A percentile compares a stretch with the other conserved stretches of the same genome.
Evolutionary conservation across 2,797 vertebrate genomes (phyloP).

Genomic region (Leptatherina wallacei): DNA sequence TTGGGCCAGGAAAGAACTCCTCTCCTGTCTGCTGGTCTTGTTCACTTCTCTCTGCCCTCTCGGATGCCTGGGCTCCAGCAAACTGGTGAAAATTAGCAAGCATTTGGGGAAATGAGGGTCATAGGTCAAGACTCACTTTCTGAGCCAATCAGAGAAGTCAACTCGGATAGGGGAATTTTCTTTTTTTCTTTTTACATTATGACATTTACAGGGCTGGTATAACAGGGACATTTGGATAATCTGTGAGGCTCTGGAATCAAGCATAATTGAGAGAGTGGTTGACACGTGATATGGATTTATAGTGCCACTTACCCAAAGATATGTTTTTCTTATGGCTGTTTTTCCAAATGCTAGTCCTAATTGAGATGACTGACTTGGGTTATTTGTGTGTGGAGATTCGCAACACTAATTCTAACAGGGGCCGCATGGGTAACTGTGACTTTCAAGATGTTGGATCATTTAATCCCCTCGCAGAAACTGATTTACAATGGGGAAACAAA

Average conservation of each 20-base stretch:
- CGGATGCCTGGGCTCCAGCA: constrained; percentile 21
- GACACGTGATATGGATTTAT: constrained; percentile 64
- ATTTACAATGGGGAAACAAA: constrained; percentile 66
- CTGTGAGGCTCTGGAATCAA: constrained; percentile 53
- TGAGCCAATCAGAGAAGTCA: constrained; percentile 4
- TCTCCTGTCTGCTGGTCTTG: constrained; percentile 21
- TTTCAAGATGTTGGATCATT: constrained; percentile 71
- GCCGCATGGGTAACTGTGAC: constrained; percentile 46
- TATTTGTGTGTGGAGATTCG: constrained; percentile 49
- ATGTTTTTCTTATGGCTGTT: constrained; percentile 47
- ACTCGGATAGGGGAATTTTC: background rate
- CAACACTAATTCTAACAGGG: constrained; percentile 48
- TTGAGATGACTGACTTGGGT: constrained; percentile 49
- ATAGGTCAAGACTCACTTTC: background rate
- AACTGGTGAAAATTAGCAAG: constrained; percentile 32
- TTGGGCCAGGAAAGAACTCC: constrained; percentile 41
- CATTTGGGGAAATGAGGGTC: background rate
- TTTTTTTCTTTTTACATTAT: constrained; percentile 10
- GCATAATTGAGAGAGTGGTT: constrained; percentile 57
- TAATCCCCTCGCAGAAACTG: constrained; percentile 54
- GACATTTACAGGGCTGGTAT: constrained; percentile 21
- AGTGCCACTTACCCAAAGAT: constrained; percentile 41
- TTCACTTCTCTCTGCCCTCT: constrained; percentile 27
- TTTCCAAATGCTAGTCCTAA: constrained; percentile 41
- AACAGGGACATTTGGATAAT: constrained; percentile 47